Conservation (phyloP, 2,113 vertebrate genomes). For the Electrona antarctica region DNA sequence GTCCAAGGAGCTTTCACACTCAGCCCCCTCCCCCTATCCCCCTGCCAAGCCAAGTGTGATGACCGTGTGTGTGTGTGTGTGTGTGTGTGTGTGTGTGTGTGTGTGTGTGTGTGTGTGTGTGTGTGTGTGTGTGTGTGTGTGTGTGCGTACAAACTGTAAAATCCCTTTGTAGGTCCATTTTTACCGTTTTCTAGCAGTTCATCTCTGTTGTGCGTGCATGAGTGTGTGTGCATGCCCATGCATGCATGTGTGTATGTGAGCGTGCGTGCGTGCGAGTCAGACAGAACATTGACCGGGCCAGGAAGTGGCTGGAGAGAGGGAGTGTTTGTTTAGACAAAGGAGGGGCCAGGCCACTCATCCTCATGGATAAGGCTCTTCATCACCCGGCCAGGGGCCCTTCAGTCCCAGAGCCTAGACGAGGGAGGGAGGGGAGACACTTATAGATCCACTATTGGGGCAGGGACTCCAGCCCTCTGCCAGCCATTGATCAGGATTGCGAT, state of each 20-base stretch:
- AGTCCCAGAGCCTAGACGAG: constrained; percentile 40
- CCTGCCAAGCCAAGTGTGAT: constrained; percentile 15
- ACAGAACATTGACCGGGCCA: constrained; percentile 70
- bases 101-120: background rate
- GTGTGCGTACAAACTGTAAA: background rate
- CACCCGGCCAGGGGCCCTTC: background rate
- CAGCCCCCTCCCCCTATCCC: background rate
- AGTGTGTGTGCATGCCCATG: background rate
- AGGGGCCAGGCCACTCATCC: constrained; percentile 31
- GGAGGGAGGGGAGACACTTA: constrained; percentile 49
- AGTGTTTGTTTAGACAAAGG: constrained; percentile 43
- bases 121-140: background rate
- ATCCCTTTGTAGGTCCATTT: no score
- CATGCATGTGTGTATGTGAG: background rate
- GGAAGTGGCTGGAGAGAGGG: constrained; percentile 60
- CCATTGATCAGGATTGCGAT: constrained; percentile 74
- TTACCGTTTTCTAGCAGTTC: no score
- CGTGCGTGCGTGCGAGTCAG: constrained; percentile 45
- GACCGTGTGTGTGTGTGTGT: constrained; percentile 15
- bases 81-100: constrained; percentile 7
- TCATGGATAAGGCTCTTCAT: constrained; percentile 56
- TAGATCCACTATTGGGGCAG: constrained; percentile 68
- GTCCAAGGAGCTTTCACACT: constrained; percentile 63
- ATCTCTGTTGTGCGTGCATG: background rate
- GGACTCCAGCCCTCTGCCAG: constrained; percentile 66